Base-by-base conservation (phyloP, 30 jellyfish, hydroid and myxozoan genomes). In the Hydractinia symbiolongicarpus region DNA sequence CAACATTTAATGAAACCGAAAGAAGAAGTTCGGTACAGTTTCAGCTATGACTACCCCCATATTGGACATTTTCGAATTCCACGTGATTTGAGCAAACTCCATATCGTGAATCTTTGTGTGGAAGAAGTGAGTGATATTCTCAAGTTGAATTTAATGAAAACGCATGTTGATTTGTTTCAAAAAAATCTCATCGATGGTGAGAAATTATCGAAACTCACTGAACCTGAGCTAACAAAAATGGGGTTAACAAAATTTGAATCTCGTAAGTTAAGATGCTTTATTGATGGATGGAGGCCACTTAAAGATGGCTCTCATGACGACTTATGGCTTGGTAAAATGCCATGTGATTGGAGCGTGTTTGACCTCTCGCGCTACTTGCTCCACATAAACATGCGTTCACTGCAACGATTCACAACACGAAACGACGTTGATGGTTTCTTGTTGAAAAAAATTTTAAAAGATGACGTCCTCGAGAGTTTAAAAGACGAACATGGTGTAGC, bases 261-360 rank as follows among this genome's bases (percentile, higher is more conserved):
- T 52, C 44, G 85, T 9, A 77, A 77, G 60, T 66, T 77, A 53
- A 52, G 40, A 20, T 77, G 54, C 60, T 77, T 19, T 66, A 55
- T 77, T 6, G 74, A 77, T 17, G 85, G 85, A 53, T 77, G 85
- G 85, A 55, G 85, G 55, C 55, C 79, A 17, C 54, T 55, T n/a
- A 77, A 77, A n/a, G 81, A 77, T 54, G 58, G 54, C 16, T 49
- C 15, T 19, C 16, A 5, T 6, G 54, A 19, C 14, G 85, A 66
- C 5, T 19, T 57, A 51, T 77, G 85, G 85, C 80, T 77, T 11
- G 54, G 79, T 15, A 77, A 77, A 61, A 20, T 66, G 60, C 55
- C 85, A 10, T 19, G 50, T 5, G 79, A 54, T 21, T 77, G 85
- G 85, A 55, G 79, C 10, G 85, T 77, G 13, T 17, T 17, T 10